These are phyloP conservation scores for Rhynchonycteris naso DNA, from an alignment of 2,797 vertebrate species.

Conservation along the genomic window DNA sequence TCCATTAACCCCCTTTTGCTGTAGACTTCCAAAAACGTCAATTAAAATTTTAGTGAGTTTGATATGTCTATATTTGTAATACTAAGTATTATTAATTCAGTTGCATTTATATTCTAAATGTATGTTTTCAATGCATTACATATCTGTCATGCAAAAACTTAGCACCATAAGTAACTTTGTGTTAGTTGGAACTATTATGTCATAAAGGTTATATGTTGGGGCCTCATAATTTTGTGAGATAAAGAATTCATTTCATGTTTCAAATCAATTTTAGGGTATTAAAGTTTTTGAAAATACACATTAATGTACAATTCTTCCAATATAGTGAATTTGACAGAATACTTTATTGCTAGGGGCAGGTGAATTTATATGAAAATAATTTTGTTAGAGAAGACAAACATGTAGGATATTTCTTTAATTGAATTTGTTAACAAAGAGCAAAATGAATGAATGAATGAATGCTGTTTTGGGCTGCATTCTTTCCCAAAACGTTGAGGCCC, in stretches of 20 bases:
- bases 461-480: neutral
- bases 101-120: conserved; percentile 37
- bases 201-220: neutral
- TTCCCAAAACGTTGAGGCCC: neutral
- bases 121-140: neutral
- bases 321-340: neutral
- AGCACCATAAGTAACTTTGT: neutral
- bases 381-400: neutral
- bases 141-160: neutral
- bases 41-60: conserved; percentile 53
- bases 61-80: conserved; percentile 16
- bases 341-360: neutral
- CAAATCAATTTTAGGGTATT: conserved; percentile 16
- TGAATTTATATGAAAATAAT: neutral
- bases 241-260: conserved; percentile 21
- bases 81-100: conserved; percentile 22
- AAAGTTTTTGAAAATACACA: conserved; percentile 37
- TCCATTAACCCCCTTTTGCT: conserved; percentile 33
- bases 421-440: neutral
- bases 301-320: neutral
- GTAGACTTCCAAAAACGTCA: conserved; percentile 41
- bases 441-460: neutral
- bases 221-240: neutral
- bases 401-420: neutral
- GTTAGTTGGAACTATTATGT: neutral